These are phyloP conservation scores for Seladonia tumulorum DNA, from an alignment of 2,888 invertebrate species.

Conservation along the genomic window DNA sequence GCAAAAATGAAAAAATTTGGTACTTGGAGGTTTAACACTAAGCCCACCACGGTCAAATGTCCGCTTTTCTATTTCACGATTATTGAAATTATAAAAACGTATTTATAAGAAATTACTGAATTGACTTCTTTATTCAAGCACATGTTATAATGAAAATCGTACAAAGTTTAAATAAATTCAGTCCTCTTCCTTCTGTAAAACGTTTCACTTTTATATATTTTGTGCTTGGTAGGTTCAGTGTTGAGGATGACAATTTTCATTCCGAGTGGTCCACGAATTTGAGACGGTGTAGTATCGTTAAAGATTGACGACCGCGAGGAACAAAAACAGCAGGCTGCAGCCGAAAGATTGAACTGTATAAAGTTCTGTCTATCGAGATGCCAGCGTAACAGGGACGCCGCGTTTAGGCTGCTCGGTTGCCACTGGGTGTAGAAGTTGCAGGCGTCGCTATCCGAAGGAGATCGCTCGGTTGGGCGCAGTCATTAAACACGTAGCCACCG, in stretches of 20 bases:
- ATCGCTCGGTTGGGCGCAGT: conserved; percentile 6
- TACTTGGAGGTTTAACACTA: no score
- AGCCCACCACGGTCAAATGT: no score
- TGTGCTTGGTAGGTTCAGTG: no score
- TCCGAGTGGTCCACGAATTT: not conserved
- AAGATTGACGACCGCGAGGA: not conserved
- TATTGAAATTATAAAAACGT: no score
- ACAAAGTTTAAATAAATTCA: no score
- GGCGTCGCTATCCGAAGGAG: conserved; percentile 6
- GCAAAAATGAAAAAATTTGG: no score
- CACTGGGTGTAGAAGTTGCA: conserved; percentile 2
- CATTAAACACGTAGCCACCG: conserved; percentile 25
- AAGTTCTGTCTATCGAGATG: not conserved
- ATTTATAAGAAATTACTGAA: no score
- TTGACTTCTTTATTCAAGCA: no score
- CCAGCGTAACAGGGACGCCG: not conserved
- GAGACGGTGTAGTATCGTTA: not conserved
- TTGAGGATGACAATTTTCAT: not conserved
- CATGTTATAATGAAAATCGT: no score
- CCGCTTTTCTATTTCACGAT: no score
- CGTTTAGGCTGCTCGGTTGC: conserved; percentile 1
- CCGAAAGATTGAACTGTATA: not conserved
- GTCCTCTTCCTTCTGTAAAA: no score
- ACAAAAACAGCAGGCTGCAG: not conserved
- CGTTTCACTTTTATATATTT: no score